Percentiles rank a stretch among this genome's conserved stretches.
phyloP scores from a whole-genome alignment of 2,888 invertebrate species.

The Tachina lurida region DNA sequence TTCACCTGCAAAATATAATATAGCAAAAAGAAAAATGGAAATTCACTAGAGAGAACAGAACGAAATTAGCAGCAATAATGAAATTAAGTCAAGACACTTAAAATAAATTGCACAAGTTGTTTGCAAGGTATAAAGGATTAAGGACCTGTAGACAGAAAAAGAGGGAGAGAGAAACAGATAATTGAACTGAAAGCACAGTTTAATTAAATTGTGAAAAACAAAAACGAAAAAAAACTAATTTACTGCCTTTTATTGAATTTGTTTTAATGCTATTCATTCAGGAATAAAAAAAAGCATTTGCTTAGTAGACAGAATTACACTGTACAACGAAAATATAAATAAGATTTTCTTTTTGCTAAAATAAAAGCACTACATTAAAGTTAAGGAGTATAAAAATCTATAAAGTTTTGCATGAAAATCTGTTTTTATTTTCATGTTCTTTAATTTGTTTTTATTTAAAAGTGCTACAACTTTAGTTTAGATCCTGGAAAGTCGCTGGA shows the following conservation, averaged over 20 bases:
- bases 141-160: neutral
- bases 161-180: neutral
- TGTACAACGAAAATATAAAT: too few relatives aligned
- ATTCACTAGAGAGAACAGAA: constrained; percentile 27
- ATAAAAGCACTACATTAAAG: too few relatives aligned
- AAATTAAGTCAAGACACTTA: constrained; percentile 39
- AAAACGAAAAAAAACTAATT: neutral
- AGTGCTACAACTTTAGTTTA: too few relatives aligned
- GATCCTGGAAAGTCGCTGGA: too few relatives aligned
- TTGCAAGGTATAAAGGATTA: constrained; percentile 21
- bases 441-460: too few relatives aligned
- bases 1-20: constrained; percentile 83
- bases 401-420: too few relatives aligned
- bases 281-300: too few relatives aligned
- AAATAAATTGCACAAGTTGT: constrained; percentile 42
- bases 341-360: too few relatives aligned
- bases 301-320: too few relatives aligned
- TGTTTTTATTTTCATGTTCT: too few relatives aligned
- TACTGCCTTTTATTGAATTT: neutral
- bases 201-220: constrained; percentile 26
- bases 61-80: constrained; percentile 36
- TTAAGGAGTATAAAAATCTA: too few relatives aligned
- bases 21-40: constrained; percentile 28
- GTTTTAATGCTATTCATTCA: neutral
- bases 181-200: constrained; percentile 1